Percentiles rank a stretch among this genome's conserved stretches.
Conservation (phyloP, 2,113 vertebrate species). For the Coturnix japonica region DNA sequence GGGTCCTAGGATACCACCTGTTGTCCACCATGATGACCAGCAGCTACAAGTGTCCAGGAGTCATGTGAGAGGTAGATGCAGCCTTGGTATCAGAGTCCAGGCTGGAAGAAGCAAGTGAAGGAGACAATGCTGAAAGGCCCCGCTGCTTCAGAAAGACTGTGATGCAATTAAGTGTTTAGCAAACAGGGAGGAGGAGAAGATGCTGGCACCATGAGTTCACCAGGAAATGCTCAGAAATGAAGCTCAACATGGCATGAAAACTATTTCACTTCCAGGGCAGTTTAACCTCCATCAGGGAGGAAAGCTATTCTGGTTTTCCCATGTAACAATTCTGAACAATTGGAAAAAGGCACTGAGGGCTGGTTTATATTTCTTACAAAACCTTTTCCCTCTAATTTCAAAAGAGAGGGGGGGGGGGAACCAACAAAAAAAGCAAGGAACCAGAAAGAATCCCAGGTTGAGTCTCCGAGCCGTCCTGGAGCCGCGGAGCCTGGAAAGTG, state of each 20-base stretch:
- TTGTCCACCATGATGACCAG: neutral
- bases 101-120: neutral
- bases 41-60: neutral
- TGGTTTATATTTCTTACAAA: neutral
- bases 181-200: neutral
- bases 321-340: neutral
- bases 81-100: neutral
- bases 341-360: neutral
- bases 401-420: neutral
- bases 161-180: neutral
- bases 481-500: conserved; percentile 9
- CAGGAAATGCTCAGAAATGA: neutral
- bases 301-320: neutral
- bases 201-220: neutral
- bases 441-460: conserved; percentile 48
- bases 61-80: neutral
- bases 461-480: conserved; percentile 10
- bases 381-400: neutral
- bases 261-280: neutral
- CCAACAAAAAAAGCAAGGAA: neutral
- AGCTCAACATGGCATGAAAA: neutral
- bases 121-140: neutral
- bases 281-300: neutral
- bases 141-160: neutral
- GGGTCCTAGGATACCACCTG: neutral